These are phyloP conservation scores for Rhinoptilus africanus DNA, from an alignment of 2,113 vertebrate species.

Conservation along the genomic window DNA sequence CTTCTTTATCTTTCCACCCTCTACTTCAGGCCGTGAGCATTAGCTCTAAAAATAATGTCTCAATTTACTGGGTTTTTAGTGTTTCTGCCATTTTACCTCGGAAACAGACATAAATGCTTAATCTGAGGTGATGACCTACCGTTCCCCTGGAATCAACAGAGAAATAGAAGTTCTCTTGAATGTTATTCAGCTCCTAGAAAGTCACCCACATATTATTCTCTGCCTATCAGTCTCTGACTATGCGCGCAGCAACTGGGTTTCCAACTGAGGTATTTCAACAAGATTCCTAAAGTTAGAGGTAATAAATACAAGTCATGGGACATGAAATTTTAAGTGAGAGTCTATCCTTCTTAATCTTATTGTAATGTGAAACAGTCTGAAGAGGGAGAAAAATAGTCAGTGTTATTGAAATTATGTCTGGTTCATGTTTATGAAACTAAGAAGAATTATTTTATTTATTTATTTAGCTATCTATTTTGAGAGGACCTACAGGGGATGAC, in stretches of 20 bases:
- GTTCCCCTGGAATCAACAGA: background rate
- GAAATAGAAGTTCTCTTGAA: background rate
- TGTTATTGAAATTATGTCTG: background rate
- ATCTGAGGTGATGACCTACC: background rate
- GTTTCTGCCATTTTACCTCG: background rate
- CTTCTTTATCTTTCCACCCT: background rate
- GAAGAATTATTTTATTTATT: background rate
- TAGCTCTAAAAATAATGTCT: background rate
- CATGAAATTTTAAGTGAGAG: background rate
- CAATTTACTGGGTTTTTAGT: background rate
- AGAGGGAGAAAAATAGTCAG: background rate
- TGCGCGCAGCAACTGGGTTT: background rate
- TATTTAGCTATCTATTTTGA: background rate
- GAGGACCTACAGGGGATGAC: rapidly evolving
- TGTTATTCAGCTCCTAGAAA: background rate
- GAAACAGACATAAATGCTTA: background rate
- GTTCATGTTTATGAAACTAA: background rate
- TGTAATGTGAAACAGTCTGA: background rate
- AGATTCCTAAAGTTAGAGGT: background rate
- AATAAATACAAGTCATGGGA: background rate
- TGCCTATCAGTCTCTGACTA: background rate
- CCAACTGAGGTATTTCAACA: background rate
- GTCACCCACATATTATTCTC: background rate
- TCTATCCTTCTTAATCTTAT: background rate
- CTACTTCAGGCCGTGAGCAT: background rate